Base-by-base conservation (phyloP, 2,888 invertebrate genomes). In the Omphaloscelis lunosa region DNA sequence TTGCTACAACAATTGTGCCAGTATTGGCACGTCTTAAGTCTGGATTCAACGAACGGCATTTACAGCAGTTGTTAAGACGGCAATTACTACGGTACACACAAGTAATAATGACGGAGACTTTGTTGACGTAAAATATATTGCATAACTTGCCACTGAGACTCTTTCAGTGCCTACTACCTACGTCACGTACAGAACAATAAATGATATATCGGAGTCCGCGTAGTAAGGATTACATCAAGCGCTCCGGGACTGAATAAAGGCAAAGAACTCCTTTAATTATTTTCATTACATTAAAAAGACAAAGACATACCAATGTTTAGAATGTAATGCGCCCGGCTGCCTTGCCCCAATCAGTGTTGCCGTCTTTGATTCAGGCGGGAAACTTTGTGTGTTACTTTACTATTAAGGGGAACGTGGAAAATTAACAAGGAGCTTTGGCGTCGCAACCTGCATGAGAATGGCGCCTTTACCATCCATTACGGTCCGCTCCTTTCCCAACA, bases 301-400 rank as follows among this genome's bases (percentile, higher is more conserved):
- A 88, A 88, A 88, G 89, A 80, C 88, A 87, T 87, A 80, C 83
- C 81, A 75, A 88, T 86, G 86, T 91, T 92, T 88, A 88, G 86
- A 90, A 88, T 88, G 89, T 91, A 89, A 90, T 88, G 88, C 87
- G 89, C 89, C 88, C 84, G 84, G 82, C 85, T 86, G 88, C 86
- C 88, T 90, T 84, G 75, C 72, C 80, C 91, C 91, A 93, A 94
- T 93, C 93, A 93, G 92, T 93, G 92, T 90, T 89, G 88, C 88
- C 84, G 90, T 88, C 91, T 93, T 92, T 91, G 93, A 92, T 94
- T 93, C 91, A 86, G 89, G 88, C 85, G 87, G 90, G 90, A 89
- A 93, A 95, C 91, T 94, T 94, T 92, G 93, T 94, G 92, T 95
- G 93, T 95, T 95, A 95, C 95, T 95, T 95, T 93, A 89, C 94